These are phyloP conservation scores for Alligator mississippiensis DNA, from an alignment of 2,113 vertebrate genomes.

Conservation along the genomic window DNA sequence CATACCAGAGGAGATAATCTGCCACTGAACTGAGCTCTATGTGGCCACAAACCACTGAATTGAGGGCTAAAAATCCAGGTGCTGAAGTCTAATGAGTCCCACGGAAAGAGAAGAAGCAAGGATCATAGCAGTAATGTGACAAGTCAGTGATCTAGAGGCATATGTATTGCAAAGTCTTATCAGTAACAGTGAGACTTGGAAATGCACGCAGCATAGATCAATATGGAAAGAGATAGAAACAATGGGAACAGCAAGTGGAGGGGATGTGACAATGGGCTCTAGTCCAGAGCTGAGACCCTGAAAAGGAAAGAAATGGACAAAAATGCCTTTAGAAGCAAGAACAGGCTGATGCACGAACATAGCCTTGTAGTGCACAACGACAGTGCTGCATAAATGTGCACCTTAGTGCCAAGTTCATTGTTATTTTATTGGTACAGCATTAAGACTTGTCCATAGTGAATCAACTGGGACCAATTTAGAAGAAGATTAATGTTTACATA, in stretches of 20 bases:
- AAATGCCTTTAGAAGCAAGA: neutral
- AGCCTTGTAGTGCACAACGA: accelerated
- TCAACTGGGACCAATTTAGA: neutral
- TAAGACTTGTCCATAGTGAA: neutral
- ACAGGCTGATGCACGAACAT: accelerated
- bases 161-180: neutral
- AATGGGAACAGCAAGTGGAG: neutral
- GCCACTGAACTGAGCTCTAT: neutral
- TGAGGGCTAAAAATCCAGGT: too few species aligned
- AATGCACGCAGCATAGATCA: accelerated
- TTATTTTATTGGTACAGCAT: accelerated
- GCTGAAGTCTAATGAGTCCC: neutral
- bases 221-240: neutral
- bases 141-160: neutral
- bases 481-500: neutral
- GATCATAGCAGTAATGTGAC: neutral
- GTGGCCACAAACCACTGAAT: too few species aligned
- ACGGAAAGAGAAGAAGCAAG: neutral
- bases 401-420: neutral
- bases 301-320: neutral
- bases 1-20: neutral
- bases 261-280: neutral
- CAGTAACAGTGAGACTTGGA: neutral
- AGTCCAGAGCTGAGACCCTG: neutral
- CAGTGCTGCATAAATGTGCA: accelerated